Base-by-base conservation (phyloP, 1,140 invertebrate species). In the Ganaspis sp. region DNA sequence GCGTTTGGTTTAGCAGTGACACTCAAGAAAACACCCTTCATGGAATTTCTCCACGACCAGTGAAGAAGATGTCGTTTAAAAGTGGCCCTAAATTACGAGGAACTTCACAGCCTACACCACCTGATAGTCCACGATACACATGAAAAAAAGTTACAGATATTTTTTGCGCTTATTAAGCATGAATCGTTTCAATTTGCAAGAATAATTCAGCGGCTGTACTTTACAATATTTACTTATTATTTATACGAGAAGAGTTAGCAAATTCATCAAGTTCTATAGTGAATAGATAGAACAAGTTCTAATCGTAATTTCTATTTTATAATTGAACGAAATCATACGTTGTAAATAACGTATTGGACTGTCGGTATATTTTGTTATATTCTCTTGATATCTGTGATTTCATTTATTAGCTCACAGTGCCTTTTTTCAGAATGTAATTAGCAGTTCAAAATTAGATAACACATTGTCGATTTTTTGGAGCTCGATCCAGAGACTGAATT, bases 21-120 rank as follows among this genome's bases (percentile, higher is more conserved):
- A 90, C 86, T 0, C 83, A 88, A 34, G 90, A 91, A 1, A 89
- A 83, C 64, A 79, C 87, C 4, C 77, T 92, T n/a, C 91, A 91
- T 73, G 92, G 92, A 9, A 92, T 92, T 77, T 92, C 92, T 26
- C 91, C 92, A n/a, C 86, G 92, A 77, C 91, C 92, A 1, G 86
- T 91, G 34, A 93, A 93, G 77, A 92, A 92, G 79, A 90, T 92
- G 88, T 92, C 91, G 15, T 92, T 92, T 75, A 91, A 91, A 73
- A 88, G 87, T 9, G 89, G 89, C 49, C 87, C 90, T 23, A 91
- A 90, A 70, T 88, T 87, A 70, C 89, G 84, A 53, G 81, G 85
- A 37, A 86, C 79, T 73, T 76, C 87, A 6, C 89, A 91, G 73
- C 79, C 88, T 0, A 91, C 90, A 6, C 90, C 90, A 26, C 90